These are phyloP conservation scores for Neosilurus hyrtlii DNA, from an alignment of 2,797 vertebrate genomes.

Conservation along the genomic window DNA sequence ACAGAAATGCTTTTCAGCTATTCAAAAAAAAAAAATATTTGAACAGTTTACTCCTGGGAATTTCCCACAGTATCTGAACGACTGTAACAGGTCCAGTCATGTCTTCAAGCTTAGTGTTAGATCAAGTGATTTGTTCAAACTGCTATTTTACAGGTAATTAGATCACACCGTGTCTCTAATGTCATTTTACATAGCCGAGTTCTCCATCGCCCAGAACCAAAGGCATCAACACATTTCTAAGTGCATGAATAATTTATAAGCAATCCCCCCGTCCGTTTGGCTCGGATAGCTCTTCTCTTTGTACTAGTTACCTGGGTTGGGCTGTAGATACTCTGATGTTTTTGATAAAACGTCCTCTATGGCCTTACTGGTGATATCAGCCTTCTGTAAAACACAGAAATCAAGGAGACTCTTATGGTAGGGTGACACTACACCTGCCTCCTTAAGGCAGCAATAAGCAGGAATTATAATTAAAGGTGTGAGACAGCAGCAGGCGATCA, in stretches of 20 bases:
- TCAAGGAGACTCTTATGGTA: neutral
- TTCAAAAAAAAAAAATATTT: neutral
- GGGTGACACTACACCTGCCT: neutral
- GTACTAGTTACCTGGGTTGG: conserved; percentile 81
- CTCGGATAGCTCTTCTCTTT: neutral
- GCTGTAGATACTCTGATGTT: conserved; percentile 94
- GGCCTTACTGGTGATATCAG: conserved; percentile 93
- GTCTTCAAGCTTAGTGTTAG: neutral
- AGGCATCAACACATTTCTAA: neutral
- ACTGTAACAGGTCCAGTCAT: neutral
- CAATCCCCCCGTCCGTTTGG: neutral
- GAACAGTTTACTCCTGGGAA: neutral
- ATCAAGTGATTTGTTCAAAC: neutral
- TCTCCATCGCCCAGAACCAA: neutral
- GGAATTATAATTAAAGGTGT: neutral
- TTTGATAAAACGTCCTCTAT: conserved; percentile 86
- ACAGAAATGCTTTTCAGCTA: neutral
- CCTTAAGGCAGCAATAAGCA: neutral
- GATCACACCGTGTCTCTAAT: no score
- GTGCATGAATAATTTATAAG: neutral
- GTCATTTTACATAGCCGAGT: neutral
- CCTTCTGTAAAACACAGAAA: conserved; percentile 75
- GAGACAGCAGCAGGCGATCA: neutral
- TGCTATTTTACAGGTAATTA: neutral
- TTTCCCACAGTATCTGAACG: neutral